Conservation (phyloP, 2,888 invertebrate species). For the Argyresthia goedartella region DNA sequence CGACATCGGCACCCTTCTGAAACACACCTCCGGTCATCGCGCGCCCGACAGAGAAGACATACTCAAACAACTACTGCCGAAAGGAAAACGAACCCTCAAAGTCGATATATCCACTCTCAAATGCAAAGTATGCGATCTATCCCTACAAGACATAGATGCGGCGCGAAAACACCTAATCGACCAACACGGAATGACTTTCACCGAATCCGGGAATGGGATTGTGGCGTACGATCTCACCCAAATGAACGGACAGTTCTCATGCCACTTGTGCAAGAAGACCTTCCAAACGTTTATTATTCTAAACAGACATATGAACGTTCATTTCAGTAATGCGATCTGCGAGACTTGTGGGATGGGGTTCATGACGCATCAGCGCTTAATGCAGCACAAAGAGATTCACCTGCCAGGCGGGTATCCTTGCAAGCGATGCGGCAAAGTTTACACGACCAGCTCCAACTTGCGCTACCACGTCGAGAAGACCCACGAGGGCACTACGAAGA, state of each 20-base stretch:
- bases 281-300: slow-evolving; percentile 53
- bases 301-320: slow-evolving; percentile 53
- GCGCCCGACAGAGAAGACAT: slow-evolving; percentile 27
- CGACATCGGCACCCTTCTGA: slow-evolving; percentile 31
- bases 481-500: slow-evolving; percentile 37
- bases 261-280: slow-evolving; percentile 47
- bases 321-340: slow-evolving; percentile 48
- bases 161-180: slow-evolving; percentile 29
- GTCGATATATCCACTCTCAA: slow-evolving; percentile 43
- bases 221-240: slow-evolving; percentile 36
- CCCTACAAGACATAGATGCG: slow-evolving; percentile 26
- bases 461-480: slow-evolving; percentile 42
- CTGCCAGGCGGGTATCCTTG: slow-evolving; percentile 46
- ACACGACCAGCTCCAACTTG: slow-evolving; percentile 49
- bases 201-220: slow-evolving; percentile 38
- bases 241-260: slow-evolving; percentile 34
- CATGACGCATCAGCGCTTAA: slow-evolving; percentile 40
- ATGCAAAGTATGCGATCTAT: slow-evolving; percentile 33
- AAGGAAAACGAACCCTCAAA: slow-evolving; percentile 45
- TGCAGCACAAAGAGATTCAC: slow-evolving; percentile 48
- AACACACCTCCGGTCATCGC: slow-evolving; percentile 31
- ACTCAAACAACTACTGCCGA: slow-evolving; percentile 35
- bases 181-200: slow-evolving; percentile 31
- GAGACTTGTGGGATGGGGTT: slow-evolving; percentile 48
- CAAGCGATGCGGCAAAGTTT: slow-evolving; percentile 50